Percentiles rank a stretch among this genome's conserved stretches.
phyloP scores from a whole-genome alignment of 2,888 invertebrate genomes.

The Dolomedes plantarius region DNA sequence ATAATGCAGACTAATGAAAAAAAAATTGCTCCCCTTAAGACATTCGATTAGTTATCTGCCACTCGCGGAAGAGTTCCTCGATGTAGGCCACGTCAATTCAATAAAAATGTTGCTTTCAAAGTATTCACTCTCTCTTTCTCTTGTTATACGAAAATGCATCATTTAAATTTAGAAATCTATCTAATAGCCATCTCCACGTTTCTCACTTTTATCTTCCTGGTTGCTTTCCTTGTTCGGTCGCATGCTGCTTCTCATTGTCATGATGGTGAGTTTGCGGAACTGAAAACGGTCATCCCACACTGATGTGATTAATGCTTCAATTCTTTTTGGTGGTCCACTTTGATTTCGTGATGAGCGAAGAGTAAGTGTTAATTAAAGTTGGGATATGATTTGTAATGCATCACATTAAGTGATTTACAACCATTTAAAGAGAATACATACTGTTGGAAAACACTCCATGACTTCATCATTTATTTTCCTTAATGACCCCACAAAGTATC shows the following conservation, averaged over 20 bases:
- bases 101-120: not conserved
- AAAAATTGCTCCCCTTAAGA: not conserved
- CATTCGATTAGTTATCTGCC: not conserved
- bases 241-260: not conserved
- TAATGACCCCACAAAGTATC: too few species aligned
- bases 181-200: slow-evolving; percentile 12
- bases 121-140: not conserved
- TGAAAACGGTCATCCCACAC: not conserved
- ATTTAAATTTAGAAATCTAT: slow-evolving; percentile 15
- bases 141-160: not conserved
- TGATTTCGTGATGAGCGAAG: not conserved
- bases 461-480: too few species aligned
- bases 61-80: not conserved
- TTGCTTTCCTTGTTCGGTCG: not conserved
- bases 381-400: too few species aligned
- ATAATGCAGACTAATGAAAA: not conserved
- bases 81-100: not conserved
- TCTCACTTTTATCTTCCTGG: not conserved
- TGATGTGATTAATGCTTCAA: not conserved
- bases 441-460: too few species aligned
- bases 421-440: too few species aligned
- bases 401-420: too few species aligned
- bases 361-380: too few species aligned
- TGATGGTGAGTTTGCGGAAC: not conserved
- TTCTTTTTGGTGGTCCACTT: not conserved